Evolutionary conservation across 2,888 invertebrate species (phyloP).

Genomic region (Neria commutata): DNA sequence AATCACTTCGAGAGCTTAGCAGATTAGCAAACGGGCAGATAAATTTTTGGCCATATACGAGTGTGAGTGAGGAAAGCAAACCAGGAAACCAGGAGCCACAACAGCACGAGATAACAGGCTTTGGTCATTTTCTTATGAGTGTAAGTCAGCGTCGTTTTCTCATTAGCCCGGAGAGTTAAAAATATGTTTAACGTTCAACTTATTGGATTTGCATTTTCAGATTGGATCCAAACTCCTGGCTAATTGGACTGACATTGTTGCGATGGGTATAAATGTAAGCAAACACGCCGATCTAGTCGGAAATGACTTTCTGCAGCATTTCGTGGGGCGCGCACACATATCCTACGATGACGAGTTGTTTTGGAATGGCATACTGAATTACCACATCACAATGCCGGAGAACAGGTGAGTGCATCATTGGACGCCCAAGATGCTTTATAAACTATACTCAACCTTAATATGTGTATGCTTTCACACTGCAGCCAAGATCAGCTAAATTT

Average conservation of each 20-base stretch:
- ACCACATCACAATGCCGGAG: constrained; percentile 82
- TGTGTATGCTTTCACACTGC: constrained; percentile 44
- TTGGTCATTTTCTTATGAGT: no score
- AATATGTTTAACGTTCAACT: no score
- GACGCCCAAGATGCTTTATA: neutral
- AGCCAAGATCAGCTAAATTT: constrained; percentile 82
- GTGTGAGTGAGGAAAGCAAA: no score
- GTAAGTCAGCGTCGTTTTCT: neutral
- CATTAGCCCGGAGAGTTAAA: no score
- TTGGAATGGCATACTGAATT: constrained; percentile 93
- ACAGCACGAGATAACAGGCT: no score
- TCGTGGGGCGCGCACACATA: constrained; percentile 75
- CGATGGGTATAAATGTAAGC: constrained; percentile 84
- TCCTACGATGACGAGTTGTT: constrained; percentile 87
- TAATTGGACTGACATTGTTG: constrained; percentile 6
- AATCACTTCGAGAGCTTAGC: no score
- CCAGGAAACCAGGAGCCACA: no score
- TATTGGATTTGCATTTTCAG: no score
- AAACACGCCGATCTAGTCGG: constrained; percentile 77
- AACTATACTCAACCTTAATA: neutral
- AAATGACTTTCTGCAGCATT: constrained; percentile 80
- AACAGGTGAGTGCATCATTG: constrained; percentile 67
- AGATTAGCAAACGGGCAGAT: no score
- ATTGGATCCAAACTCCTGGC: no score
- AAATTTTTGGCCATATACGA: no score